Evolutionary conservation across 2,113 vertebrate species (phyloP).

Genomic region (Carollia perspicillata): DNA sequence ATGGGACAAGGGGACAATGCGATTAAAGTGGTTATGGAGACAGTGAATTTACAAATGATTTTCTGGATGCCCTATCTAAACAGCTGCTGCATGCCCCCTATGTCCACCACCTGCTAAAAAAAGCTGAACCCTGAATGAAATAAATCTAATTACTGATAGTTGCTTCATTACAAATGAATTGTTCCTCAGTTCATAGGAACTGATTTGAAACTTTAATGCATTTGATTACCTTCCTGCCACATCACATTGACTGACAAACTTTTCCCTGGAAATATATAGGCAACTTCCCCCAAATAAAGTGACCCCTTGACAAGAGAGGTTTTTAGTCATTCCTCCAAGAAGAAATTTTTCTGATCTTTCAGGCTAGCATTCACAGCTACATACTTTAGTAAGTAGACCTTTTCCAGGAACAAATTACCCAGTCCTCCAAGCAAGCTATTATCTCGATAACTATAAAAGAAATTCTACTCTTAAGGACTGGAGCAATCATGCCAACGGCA

Average conservation of each 20-base stretch:
- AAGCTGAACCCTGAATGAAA: constrained; percentile 71
- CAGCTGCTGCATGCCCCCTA: background rate
- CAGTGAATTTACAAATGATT: background rate
- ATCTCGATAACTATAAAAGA: constrained; percentile 65
- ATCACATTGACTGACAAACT: constrained; percentile 62
- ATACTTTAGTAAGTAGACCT: constrained; percentile 47
- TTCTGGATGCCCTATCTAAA: constrained; percentile 37
- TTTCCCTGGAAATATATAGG: constrained; percentile 60
- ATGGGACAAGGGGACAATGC: background rate
- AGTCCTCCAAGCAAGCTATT: constrained; percentile 62
- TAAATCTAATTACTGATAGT: constrained; percentile 68
- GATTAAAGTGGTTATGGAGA: constrained; percentile 52
- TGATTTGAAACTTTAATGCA: constrained; percentile 64
- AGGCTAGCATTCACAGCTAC: constrained; percentile 32
- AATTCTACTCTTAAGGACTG: constrained; percentile 46
- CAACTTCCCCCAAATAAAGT: constrained; percentile 66
- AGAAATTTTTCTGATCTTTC: constrained; percentile 45
- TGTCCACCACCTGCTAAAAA: constrained; percentile 77
- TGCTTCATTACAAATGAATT: constrained; percentile 68
- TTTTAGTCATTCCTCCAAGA: constrained; percentile 55
- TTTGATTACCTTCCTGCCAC: constrained; percentile 66
- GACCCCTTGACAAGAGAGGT: constrained; percentile 4
- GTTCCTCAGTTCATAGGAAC: constrained; percentile 61
- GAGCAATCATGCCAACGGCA: constrained; percentile 51
- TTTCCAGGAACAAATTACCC: constrained; percentile 57